These are phyloP conservation scores for Callyntrura guangdongensis DNA, from an alignment of 2,888 invertebrate genomes.

Conservation along the genomic window DNA sequence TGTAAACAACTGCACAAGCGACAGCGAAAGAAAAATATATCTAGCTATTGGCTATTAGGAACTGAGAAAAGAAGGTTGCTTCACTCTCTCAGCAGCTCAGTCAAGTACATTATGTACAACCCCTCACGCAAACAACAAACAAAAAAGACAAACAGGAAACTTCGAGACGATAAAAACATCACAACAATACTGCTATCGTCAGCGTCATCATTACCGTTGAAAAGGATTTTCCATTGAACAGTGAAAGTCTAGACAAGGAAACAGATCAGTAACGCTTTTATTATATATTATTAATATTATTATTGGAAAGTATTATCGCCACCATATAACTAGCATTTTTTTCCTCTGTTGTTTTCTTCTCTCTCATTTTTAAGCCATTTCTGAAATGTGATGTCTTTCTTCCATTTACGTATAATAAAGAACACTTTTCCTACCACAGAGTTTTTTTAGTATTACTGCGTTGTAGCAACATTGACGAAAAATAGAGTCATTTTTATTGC, in stretches of 20 bases:
- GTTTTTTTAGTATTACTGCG: too few relatives aligned
- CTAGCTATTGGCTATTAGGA: not conserved
- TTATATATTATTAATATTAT: not conserved
- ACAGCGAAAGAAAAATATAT: constrained; percentile 1
- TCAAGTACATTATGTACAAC: not conserved
- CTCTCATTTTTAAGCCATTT: too few relatives aligned
- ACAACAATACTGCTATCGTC: not conserved
- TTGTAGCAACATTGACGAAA: too few relatives aligned
- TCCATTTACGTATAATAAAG: too few relatives aligned
- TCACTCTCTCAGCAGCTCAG: not conserved
- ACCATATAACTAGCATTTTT: too few relatives aligned
- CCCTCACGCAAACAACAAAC: constrained; percentile 13
- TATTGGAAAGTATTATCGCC: not conserved
- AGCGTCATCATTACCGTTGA: not conserved
- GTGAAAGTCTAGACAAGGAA: constrained; percentile 53
- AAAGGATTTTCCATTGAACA: constrained; percentile 21
- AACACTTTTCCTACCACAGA: too few relatives aligned
- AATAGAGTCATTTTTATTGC: not conserved
- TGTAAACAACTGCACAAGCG: constrained; percentile 26
- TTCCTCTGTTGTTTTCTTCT: too few relatives aligned
- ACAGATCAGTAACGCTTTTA: constrained; percentile 43
- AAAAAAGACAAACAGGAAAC: not conserved
- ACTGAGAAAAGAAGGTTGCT: not conserved
- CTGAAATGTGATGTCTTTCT: too few relatives aligned
- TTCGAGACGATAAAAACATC: constrained; percentile 23